These are phyloP conservation scores for Troilus luridus DNA, from an alignment of 2,888 invertebrate genomes.

Conservation along the genomic window DNA sequence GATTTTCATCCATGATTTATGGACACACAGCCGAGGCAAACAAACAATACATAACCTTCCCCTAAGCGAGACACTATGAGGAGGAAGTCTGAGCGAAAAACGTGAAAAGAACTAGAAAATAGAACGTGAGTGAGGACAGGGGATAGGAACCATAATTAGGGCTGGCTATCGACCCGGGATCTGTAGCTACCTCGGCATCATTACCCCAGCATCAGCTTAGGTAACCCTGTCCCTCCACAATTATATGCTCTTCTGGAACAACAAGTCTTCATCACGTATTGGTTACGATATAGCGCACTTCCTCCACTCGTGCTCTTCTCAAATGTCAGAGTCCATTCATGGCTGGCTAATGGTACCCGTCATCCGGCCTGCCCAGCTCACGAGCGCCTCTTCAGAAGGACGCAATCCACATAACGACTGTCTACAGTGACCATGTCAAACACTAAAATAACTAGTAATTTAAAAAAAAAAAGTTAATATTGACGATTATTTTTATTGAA, in stretches of 20 bases:
- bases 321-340: conserved; percentile 49
- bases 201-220: conserved; percentile 15
- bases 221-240: conserved; percentile 34
- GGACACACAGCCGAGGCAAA: background rate
- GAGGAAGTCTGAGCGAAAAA: conserved; percentile 15
- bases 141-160: conserved; percentile 33
- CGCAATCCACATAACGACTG: background rate
- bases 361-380: background rate
- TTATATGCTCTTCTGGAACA: conserved; percentile 34
- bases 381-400: background rate
- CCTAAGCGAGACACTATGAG: background rate
- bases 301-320: conserved; percentile 38
- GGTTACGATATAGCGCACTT: conserved; percentile 45
- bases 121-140: conserved; percentile 43
- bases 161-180: background rate
- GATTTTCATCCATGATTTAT: background rate
- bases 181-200: background rate
- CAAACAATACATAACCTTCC: background rate
- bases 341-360: conserved; percentile 2
- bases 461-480: no score
- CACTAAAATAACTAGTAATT: no score
- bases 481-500: no score
- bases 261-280: conserved; percentile 48
- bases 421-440: background rate
- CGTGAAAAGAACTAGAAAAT: conserved; percentile 44